Percentiles rank a stretch among this genome's conserved stretches.
phyloP scores from a whole-genome alignment of 2,888 invertebrate species.

The Euzetes globulus region DNA sequence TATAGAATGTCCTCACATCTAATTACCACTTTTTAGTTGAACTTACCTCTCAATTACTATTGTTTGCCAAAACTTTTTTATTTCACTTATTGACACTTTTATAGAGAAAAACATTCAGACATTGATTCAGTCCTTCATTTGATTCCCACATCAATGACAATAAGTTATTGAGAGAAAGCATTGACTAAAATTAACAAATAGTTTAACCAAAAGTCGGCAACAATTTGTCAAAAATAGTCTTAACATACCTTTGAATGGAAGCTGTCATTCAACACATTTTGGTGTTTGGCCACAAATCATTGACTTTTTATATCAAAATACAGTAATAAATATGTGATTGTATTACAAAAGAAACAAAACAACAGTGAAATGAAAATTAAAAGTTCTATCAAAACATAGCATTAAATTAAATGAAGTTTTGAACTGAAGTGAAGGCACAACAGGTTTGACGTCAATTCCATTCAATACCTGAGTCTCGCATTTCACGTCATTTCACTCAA shows the following conservation, averaged over 20 bases:
- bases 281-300: no score
- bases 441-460: not conserved
- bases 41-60: not conserved
- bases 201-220: not conserved
- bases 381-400: not conserved
- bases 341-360: not conserved
- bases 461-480: not conserved
- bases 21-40: not conserved
- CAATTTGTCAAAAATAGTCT: not conserved
- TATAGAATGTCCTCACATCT: not conserved
- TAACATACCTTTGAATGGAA: not conserved
- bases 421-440: slow-evolving; percentile 1
- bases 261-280: no score
- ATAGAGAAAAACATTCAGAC: not conserved
- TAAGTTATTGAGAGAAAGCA: not conserved
- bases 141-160: not conserved
- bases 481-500: not conserved
- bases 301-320: not conserved
- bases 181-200: not conserved
- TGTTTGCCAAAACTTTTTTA: not conserved
- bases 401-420: not conserved
- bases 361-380: not conserved
- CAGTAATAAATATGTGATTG: not conserved
- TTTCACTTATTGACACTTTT: not conserved
- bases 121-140: slow-evolving; percentile 3